Percentiles rank a stretch among this genome's conserved stretches.
phyloP scores from a whole-genome alignment of 2,113 vertebrate genomes.

The Myrmecobius fasciatus region DNA sequence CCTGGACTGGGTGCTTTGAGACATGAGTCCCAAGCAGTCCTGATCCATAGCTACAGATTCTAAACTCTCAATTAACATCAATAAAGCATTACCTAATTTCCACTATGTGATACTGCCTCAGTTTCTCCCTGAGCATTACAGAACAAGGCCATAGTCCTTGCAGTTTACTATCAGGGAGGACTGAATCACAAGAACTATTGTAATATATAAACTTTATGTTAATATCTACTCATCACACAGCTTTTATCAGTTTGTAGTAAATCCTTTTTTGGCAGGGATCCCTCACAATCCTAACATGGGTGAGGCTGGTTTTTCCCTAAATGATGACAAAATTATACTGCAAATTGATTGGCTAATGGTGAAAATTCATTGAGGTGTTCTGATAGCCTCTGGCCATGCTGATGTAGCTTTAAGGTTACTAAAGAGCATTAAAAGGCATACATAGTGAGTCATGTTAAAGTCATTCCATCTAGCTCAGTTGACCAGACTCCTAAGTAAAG shows the following conservation, averaged over 20 bases:
- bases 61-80: too few relatives aligned
- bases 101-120: too few relatives aligned
- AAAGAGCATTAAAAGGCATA: neutral
- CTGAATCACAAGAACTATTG: neutral
- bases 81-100: too few relatives aligned
- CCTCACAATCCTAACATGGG: neutral
- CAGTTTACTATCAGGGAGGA: neutral
- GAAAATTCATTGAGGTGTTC: neutral
- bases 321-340: neutral
- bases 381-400: neutral
- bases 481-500: neutral
- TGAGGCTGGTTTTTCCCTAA: neutral
- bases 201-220: neutral
- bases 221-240: neutral
- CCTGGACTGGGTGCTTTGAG: too few relatives aligned
- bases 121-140: too few relatives aligned
- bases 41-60: too few relatives aligned
- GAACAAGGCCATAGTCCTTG: neutral
- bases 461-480: neutral
- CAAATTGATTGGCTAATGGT: neutral
- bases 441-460: too few relatives aligned
- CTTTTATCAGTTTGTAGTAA: neutral
- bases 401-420: neutral
- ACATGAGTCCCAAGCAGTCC: too few relatives aligned
- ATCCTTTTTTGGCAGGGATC: neutral